These are phyloP conservation scores for Morinoia aosen DNA, from an alignment of 2,888 invertebrate species.

Conservation along the genomic window DNA sequence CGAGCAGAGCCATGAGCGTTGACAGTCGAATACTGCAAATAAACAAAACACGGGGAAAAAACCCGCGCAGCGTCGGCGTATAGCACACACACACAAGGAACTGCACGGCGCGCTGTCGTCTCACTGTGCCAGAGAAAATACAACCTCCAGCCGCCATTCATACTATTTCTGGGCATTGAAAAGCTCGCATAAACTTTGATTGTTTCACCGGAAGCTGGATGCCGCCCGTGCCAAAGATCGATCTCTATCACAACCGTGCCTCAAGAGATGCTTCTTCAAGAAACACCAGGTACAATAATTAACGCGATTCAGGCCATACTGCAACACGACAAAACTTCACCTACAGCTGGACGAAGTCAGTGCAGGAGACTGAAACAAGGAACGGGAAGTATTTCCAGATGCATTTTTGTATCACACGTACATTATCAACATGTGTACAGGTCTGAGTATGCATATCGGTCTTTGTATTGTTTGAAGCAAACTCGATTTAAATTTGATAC, in stretches of 20 bases:
- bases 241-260: not conserved
- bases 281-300: not conserved
- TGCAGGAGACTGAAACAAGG: not conserved
- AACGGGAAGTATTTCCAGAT: not conserved
- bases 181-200: not conserved
- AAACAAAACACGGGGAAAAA: not conserved
- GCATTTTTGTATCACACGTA: not conserved
- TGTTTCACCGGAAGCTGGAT: not conserved
- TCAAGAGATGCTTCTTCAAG: not conserved
- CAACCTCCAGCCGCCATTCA: not conserved
- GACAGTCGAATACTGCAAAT: conserved; percentile 4
- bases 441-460: not conserved
- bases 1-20: not conserved
- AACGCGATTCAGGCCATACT: not conserved
- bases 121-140: not conserved
- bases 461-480: not conserved
- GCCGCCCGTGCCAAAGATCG: not conserved
- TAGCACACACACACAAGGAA: not conserved
- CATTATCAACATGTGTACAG: not conserved
- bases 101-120: not conserved
- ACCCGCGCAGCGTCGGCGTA: not conserved
- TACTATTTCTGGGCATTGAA: conserved; percentile 2
- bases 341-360: not conserved
- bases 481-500: not conserved
- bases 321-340: not conserved